Base-by-base conservation (phyloP, 2,113 vertebrate genomes). In the Leucosticte australis region DNA sequence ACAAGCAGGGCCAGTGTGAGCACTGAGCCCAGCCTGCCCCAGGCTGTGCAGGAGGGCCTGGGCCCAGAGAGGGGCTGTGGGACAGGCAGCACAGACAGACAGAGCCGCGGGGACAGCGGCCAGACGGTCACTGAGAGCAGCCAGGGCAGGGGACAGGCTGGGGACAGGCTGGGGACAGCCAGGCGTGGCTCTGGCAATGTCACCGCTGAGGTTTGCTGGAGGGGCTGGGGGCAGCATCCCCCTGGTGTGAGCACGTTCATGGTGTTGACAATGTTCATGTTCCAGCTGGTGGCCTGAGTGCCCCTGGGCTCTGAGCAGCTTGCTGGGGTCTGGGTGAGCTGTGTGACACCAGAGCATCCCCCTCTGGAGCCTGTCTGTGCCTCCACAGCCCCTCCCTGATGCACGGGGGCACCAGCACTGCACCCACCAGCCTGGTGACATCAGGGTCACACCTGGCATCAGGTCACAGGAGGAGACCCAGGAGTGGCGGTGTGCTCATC, bases 41-140 rank as follows among this genome's bases (percentile, higher is more conserved):
- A 4, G 94, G 92, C 94, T 90, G 52, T 55, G 81, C 37, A 53
- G 78, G 20, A 21, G 30, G 50, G 60, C 39, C 27, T 20, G 77
- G 13, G 9, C 52, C 18, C 79, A 2, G 0, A 50, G 42, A 31
- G 47, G 31, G 64, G 67, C 68, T 14, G 70, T 44, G 0, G 5
- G 41, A 27, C 81, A 63, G 41, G 41, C 42, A 16, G 42, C 74
- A 68, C 53, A 55, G 53, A 53, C 52, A 53, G 78, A 27, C 90
- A 87, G 90, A 89, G 7, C 79, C 4, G 0, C 0, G 2, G 69
- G 60, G n/a, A 2, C 1, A 41, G 11, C 0, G 1, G 27, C 22
- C 2, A 49, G 79, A 56, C 4, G 69, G 64, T 4, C 62, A 15
- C 55, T n/a, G 3, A 14, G 35, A 49, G 71, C 70, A 57, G 57